Evolutionary conservation across 2,113 vertebrate genomes (phyloP).

Genomic region (Pyxicephalus adspersus): DNA sequence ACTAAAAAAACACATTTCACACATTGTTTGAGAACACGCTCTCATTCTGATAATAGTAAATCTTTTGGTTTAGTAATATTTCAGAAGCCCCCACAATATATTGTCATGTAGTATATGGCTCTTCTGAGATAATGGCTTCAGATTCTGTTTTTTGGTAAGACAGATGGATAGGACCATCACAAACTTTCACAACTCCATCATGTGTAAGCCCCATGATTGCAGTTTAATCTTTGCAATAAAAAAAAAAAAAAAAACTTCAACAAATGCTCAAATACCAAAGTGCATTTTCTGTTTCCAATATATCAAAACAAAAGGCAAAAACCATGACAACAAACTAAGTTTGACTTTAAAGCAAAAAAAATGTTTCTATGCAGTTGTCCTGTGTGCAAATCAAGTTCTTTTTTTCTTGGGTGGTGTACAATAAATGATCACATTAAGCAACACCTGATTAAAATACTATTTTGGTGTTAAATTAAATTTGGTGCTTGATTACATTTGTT

Average conservation of each 20-base stretch:
- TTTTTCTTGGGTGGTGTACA: no score
- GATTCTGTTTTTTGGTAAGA: neutral
- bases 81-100: neutral
- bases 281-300: neutral
- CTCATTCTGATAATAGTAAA: neutral
- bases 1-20: no score
- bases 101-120: conserved; percentile 4
- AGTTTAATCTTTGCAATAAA: conserved; percentile 27
- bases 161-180: conserved; percentile 13
- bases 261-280: conserved; percentile 3
- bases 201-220: conserved; percentile 20
- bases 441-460: no score
- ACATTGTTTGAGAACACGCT: neutral
- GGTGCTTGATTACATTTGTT: no score
- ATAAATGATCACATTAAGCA: no score
- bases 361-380: no score
- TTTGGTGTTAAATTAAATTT: no score
- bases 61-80: conserved; percentile 14
- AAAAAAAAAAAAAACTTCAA: neutral
- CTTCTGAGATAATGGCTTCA: conserved; percentile 18
- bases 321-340: no score
- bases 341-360: no score
- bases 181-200: conserved; percentile 20
- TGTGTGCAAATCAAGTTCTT: no score
- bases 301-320: neutral